Conservation (phyloP, 2,113 vertebrate species). For the Anser brachyrhynchus region DNA sequence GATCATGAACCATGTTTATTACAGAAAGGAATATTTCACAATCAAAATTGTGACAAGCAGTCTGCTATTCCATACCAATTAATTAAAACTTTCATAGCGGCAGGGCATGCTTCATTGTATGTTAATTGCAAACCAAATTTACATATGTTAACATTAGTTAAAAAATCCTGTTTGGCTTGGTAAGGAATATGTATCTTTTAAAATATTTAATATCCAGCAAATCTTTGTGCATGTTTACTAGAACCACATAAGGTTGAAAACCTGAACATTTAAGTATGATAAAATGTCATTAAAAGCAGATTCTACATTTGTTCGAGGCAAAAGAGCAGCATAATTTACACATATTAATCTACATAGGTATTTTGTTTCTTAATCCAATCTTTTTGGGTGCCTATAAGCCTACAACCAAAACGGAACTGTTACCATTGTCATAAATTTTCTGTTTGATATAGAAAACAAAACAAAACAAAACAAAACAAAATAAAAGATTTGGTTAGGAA, state of each 20-base stretch:
- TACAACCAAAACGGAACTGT: background rate
- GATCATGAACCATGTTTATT: background rate
- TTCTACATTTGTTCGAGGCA: background rate
- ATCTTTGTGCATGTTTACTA: background rate
- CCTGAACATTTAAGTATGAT: background rate
- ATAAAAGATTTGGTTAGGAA: background rate
- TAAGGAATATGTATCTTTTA: background rate
- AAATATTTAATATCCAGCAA: background rate
- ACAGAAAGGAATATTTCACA: background rate
- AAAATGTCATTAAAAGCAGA: background rate
- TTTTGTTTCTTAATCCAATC: background rate
- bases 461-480: no score
- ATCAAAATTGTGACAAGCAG: background rate
- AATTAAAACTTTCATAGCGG: background rate
- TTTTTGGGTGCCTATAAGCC: background rate
- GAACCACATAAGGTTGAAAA: background rate
- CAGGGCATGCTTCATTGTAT: background rate
- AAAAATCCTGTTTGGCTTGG: background rate
- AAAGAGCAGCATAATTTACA: background rate
- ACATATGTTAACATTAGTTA: background rate
- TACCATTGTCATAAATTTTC: background rate
- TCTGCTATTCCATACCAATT: background rate
- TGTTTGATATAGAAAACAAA: rapidly evolving
- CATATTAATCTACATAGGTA: background rate
- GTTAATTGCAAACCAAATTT: background rate